These are phyloP conservation scores for Phrynocephalus versicolor DNA, from an alignment of 2,113 vertebrate species.

Conservation along the genomic window DNA sequence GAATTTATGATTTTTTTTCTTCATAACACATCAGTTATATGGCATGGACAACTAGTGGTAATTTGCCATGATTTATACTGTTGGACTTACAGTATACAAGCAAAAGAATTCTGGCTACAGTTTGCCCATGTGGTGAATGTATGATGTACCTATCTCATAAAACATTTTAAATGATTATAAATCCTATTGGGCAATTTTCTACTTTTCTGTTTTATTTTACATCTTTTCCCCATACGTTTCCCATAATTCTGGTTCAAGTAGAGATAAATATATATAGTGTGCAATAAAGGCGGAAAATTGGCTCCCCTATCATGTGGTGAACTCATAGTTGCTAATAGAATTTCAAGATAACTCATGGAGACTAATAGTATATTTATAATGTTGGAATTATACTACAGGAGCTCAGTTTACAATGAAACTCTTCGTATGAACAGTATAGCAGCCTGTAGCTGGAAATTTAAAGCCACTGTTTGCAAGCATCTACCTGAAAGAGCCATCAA, in stretches of 20 bases:
- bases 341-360: background rate
- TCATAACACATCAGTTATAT: too few species aligned
- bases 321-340: background rate
- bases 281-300: too few species aligned
- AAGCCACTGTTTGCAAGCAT: too few species aligned
- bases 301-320: too few species aligned
- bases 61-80: too few species aligned
- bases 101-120: too few species aligned
- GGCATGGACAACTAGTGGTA: too few species aligned
- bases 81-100: too few species aligned
- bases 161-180: background rate
- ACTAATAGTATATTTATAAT: background rate
- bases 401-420: background rate
- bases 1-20: too few species aligned
- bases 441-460: too few species aligned
- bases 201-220: background rate
- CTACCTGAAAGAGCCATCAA: too few species aligned
- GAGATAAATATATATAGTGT: background rate
- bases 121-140: background rate
- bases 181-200: background rate
- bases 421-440: background rate
- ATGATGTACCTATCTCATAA: background rate
- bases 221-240: background rate
- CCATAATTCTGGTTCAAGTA: background rate
- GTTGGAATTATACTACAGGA: background rate